Evolutionary conservation across 2,888 invertebrate species (phyloP).

Genomic region (Meiosimyza platycephala): DNA sequence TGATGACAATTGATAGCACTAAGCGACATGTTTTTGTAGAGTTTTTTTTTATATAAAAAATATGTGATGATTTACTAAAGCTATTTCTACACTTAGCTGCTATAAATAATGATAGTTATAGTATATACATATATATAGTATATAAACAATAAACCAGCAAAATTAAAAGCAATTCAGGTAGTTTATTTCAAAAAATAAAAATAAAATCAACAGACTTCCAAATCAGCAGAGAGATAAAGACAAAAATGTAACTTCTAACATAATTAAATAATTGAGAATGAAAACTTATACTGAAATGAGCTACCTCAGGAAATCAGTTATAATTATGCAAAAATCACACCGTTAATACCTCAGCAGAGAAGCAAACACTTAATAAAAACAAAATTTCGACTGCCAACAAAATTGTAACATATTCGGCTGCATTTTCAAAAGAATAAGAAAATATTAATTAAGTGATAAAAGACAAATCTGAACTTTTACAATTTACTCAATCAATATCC

Average conservation of each 20-base stretch:
- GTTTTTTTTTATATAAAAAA: neutral
- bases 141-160: slow-evolving; percentile 31
- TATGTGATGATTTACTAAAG: slow-evolving; percentile 40
- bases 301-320: slow-evolving; percentile 53
- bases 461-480: no score
- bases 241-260: slow-evolving; percentile 36
- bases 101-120: slow-evolving; percentile 38
- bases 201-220: slow-evolving; percentile 44
- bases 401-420: neutral
- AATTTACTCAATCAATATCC: no score
- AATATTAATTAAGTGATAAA: neutral
- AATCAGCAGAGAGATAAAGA: slow-evolving; percentile 34
- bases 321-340: slow-evolving; percentile 2
- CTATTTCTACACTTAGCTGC: slow-evolving; percentile 26
- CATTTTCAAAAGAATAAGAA: neutral
- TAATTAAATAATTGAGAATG: slow-evolving; percentile 44
- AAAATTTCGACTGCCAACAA: slow-evolving; percentile 25
- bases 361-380: slow-evolving; percentile 49
- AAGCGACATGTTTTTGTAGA: no score
- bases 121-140: neutral
- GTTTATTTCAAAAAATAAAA: slow-evolving; percentile 17
- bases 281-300: slow-evolving; percentile 49
- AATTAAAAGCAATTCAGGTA: slow-evolving; percentile 60
- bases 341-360: slow-evolving; percentile 37
- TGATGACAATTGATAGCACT: no score